Percentiles rank a stretch among this genome's conserved stretches.
Evolutionary conservation across 1,140 invertebrate species (phyloP).

Genomic region (Gonatopus flavifemur): DNA sequence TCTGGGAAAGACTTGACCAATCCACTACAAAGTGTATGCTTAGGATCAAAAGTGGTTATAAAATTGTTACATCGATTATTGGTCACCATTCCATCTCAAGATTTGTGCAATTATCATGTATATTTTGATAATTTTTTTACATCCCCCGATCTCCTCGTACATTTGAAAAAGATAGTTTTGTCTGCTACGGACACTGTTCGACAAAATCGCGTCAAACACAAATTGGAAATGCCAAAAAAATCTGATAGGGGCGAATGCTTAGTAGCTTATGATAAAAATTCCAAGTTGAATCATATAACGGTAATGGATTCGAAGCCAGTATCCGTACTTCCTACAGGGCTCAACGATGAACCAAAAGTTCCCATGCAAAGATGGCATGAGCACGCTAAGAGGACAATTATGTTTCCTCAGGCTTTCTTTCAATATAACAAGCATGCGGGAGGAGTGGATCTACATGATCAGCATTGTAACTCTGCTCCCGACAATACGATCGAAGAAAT

Average conservation of each 20-base stretch:
- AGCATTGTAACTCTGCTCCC: slow-evolving; percentile 15
- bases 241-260: neutral
- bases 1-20: neutral
- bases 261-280: neutral
- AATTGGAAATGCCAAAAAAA: slow-evolving; percentile 6
- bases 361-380: neutral
- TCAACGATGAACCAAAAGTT: slow-evolving; percentile 1
- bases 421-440: slow-evolving; percentile 4
- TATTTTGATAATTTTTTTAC: slow-evolving; percentile 23
- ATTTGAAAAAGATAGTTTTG: slow-evolving; percentile 19
- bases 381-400: neutral
- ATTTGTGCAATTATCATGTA: slow-evolving; percentile 8
- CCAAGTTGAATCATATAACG: slow-evolving; percentile 6
- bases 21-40: neutral
- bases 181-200: slow-evolving; percentile 13
- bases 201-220: slow-evolving; percentile 12
- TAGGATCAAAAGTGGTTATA: slow-evolving; percentile 8
- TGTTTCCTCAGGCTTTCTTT: slow-evolving; percentile 9
- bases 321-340: neutral
- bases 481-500: slow-evolving; percentile 10
- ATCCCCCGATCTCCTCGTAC: too few species aligned
- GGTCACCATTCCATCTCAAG: neutral
- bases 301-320: slow-evolving; percentile 15
- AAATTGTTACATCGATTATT: slow-evolving; percentile 6
- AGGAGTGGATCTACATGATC: slow-evolving; percentile 12